Evolutionary conservation across 2,797 vertebrate genomes (phyloP), one percentile per base, ranked within the genome.

Genomic region (Gymnocypris eckloni): DNA sequence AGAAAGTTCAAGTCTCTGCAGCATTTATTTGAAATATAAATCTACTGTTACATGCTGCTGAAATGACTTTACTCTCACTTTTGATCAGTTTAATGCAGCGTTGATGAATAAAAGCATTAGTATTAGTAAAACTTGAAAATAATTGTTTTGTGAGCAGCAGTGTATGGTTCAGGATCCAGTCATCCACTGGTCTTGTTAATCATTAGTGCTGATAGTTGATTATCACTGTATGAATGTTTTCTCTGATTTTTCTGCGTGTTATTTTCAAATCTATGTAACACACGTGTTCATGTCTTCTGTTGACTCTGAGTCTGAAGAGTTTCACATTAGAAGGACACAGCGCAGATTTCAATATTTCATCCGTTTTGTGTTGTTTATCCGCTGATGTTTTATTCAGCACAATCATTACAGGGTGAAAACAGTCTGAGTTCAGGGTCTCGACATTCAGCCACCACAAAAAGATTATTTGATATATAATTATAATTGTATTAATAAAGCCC

Each of bases 401-500:
- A n/a, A n/a, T n/a, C 77, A 79, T 79, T 64, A 79, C 77, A 64
- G 37, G 37, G 12, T 43, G 76, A 59, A n/a, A 41, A 43, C 28
- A 11, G 69, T 28, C n/a, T 25, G 12, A 64, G 37, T 20, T 50
- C 52, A 0, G 39, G 75, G 52, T 43, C 73, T 54, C 48, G 73
- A 54, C 73, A 79, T 25, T 11, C 54, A 64, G 22, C 22, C 56
- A 7, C 75, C n/a, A 18, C 50, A 28, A n/a, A 9, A 59, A 76
- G 73, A 76, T 22, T 84, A 71, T 83, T 79, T 72, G 69, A n/a
- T n/a, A n/a, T n/a, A n/a, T n/a, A n/a, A n/a, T n/a, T n/a, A n/a
- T n/a, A n/a, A n/a, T n/a, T 61, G 20, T 25, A 66, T 79, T 79
- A 73, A 85, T 80, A 70, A 79, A 52, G 64, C 61, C 45, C 72